Evolutionary conservation across 1,140 invertebrate species (phyloP), one percentile per base, ranked within the genome.

Genomic region (Trichonephila clavata): DNA sequence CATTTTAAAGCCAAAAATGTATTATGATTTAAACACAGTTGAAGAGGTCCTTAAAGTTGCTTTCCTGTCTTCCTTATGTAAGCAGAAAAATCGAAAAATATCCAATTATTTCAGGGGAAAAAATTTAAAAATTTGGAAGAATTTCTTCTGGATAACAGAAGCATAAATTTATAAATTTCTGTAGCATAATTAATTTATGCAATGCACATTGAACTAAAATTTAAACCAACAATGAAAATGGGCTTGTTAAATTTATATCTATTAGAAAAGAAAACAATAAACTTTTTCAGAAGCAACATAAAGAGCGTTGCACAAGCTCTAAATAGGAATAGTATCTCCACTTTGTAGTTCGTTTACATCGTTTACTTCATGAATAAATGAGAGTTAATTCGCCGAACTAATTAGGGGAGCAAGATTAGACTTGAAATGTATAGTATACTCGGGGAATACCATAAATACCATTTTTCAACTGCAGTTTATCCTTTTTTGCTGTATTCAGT

Each of bases 341-440:
- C 14, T 21, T 89, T 89, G 13, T 50, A 71, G 43, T 71, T 89
- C 39, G 14, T 21, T 39, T 16, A 10, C 57, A 16, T 50, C 50
- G 32, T 20, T 71, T 60, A 71, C 81, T 80, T 90, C 81, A 90
- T 90, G 89, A 90, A 90, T 90, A 81, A 90, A 90, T 90, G 71
- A 90, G 50, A 50, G 50, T 50, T 50, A 50, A 90, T 71, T 90
- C 89, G 59, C 18, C 3, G 71, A 61, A 50, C 68, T 81, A 90
- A 90, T 90, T 80, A 90, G 57, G 63, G 71, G 87, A 20, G 1
- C 14, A 32, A 89, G 87, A 89, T 89, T 89, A 89, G n/a, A 71
- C 63, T n/a, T 20, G 14, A n/a, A 71, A n/a, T 71, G 63, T 71
- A 39, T 39, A 27, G 32, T 57, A 39, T 39, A 39, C 32, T 13